Conservation (phyloP, 2,797 vertebrate species). For the Botia almorhae region DNA sequence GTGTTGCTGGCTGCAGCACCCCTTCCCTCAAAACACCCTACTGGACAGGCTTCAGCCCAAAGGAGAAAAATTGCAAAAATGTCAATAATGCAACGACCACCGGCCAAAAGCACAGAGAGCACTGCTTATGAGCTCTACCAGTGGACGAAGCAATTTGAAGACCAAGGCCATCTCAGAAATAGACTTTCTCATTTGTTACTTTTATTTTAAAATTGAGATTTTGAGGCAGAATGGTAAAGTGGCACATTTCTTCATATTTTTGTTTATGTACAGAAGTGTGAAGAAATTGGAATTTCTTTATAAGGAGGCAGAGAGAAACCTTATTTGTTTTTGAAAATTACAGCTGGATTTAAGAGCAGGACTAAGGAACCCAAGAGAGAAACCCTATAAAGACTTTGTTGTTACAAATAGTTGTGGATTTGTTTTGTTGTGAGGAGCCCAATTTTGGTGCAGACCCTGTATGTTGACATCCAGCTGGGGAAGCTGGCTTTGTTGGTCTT, state of each 20-base stretch:
- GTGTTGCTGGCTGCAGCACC: constrained; percentile 52
- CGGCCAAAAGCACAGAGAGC: constrained; percentile 84
- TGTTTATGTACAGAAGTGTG: constrained; percentile 69
- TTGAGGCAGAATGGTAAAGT: constrained; percentile 63
- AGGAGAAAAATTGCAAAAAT: constrained; percentile 95
- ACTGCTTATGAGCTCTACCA: constrained; percentile 80
- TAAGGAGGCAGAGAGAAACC: constrained; percentile 64
- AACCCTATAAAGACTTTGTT: constrained; percentile 71
- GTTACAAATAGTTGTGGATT: constrained; percentile 76
- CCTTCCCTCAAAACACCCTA: constrained; percentile 84
- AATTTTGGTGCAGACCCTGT: constrained; percentile 41
- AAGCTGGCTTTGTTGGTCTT: constrained; percentile 62
- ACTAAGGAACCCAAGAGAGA: constrained; percentile 54
- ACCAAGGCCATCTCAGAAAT: constrained; percentile 60
- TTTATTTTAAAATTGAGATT: constrained; percentile 61
- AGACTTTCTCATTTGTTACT: constrained; percentile 65
- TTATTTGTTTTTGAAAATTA: constrained; percentile 62
- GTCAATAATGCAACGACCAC: constrained; percentile 75
- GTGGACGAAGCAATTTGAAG: constrained; percentile 60
- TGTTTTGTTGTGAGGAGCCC: constrained; percentile 64
- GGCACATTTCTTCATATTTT: constrained; percentile 68
- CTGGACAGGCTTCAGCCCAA: constrained; percentile 87
- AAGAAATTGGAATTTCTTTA: constrained; percentile 65
- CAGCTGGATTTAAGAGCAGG: constrained; percentile 60
- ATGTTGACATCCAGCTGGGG: constrained; percentile 51